Evolutionary conservation across 2,113 vertebrate species (phyloP).

Genomic region (Trogon melanurus): DNA sequence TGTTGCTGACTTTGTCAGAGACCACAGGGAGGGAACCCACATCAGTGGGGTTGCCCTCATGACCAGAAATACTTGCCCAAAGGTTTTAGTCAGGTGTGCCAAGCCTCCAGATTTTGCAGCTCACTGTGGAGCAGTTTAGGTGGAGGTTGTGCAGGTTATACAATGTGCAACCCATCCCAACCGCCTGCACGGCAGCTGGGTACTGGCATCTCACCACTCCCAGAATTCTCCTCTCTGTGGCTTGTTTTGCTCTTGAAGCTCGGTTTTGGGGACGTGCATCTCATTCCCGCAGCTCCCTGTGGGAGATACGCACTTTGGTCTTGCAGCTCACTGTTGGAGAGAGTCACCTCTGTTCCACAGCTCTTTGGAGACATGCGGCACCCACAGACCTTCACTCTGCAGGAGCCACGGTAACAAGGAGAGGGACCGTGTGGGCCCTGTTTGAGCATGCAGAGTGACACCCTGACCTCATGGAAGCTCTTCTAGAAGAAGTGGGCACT

Average conservation of each 20-base stretch:
- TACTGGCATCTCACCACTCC: background rate
- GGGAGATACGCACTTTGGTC: background rate
- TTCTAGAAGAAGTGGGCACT: background rate
- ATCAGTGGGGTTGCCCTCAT: background rate
- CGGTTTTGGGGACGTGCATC: background rate
- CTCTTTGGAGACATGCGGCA: background rate
- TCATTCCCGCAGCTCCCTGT: background rate
- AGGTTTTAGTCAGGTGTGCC: background rate
- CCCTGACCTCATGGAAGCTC: background rate
- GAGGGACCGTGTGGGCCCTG: background rate
- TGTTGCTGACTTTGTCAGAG: background rate
- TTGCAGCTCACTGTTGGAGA: background rate
- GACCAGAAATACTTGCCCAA: background rate
- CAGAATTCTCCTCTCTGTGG: background rate
- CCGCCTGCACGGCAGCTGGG: rapidly evolving
- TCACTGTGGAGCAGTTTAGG: background rate
- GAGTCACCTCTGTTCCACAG: background rate
- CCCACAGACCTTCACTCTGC: background rate
- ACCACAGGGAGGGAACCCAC: background rate
- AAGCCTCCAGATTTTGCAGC: background rate
- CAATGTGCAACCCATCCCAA: background rate
- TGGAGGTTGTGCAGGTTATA: background rate
- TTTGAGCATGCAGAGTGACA: background rate
- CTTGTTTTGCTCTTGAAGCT: background rate
- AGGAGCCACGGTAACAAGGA: background rate